A percentile compares a stretch with the other conserved stretches of the same genome.
Conservation (phyloP, 2,888 invertebrate genomes). For the Zaprionus obscuricornis region DNA sequence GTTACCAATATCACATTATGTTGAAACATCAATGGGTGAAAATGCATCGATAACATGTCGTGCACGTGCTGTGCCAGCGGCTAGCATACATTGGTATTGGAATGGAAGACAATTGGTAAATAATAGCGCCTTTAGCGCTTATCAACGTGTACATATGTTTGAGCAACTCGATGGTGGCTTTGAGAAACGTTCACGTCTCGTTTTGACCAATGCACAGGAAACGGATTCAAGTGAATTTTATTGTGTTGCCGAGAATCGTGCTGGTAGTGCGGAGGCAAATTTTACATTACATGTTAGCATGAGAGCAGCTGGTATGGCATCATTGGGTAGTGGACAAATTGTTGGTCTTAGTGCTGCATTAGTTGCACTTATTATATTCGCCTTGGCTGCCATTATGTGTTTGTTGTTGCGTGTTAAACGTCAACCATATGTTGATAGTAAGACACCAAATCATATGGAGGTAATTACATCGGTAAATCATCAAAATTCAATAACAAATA, state of each 20-base stretch:
- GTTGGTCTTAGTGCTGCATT: conserved; percentile 93
- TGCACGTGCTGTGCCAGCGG: conserved; percentile 91
- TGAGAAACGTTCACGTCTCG: conserved; percentile 90
- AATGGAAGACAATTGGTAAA: conserved; percentile 91
- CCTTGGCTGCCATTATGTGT: conserved; percentile 89
- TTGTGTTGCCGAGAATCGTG: conserved; percentile 95
- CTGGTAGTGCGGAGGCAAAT: conserved; percentile 94
- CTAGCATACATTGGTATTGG: conserved; percentile 94
- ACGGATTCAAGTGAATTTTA: conserved; percentile 93
- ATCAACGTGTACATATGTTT: conserved; percentile 89
- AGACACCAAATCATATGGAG: conserved; percentile 90
- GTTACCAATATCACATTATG: conserved; percentile 89
- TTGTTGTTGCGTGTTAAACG: conserved; percentile 89
- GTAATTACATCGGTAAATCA: conserved; percentile 88
- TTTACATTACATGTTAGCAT: conserved; percentile 93
- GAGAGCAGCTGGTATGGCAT: conserved; percentile 91
- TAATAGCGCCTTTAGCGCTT: conserved; percentile 90
- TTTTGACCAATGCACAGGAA: conserved; percentile 92
- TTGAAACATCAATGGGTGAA: conserved; percentile 91
- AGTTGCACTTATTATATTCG: conserved; percentile 90
- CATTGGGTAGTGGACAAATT: conserved; percentile 92
- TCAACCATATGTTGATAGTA: conserved; percentile 89
- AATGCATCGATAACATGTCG: conserved; percentile 93
- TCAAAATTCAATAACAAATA: conserved; percentile 84
- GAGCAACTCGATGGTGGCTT: conserved; percentile 86